These are phyloP conservation scores for Petrocephalus sullivani DNA, from an alignment of 2,797 vertebrate species.

Conservation along the genomic window DNA sequence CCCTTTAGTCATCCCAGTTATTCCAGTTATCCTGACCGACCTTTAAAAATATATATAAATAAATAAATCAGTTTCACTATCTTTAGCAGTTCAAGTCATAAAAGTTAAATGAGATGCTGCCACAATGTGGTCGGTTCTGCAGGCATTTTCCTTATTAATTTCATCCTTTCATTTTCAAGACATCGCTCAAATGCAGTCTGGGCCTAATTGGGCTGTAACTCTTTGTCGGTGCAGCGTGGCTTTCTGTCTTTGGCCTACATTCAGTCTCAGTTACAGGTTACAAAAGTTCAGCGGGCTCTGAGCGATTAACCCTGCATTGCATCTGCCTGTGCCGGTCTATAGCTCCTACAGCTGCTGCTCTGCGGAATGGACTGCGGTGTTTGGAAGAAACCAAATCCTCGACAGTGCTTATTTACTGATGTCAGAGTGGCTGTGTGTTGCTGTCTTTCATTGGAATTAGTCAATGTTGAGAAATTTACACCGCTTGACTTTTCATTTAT, in stretches of 20 bases:
- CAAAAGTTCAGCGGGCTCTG: not conserved
- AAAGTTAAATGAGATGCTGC: not conserved
- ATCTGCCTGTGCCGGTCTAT: not conserved
- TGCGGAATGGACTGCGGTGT: not conserved
- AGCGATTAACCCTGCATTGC: not conserved
- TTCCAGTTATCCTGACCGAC: not conserved
- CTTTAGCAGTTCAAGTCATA: conserved; percentile 4
- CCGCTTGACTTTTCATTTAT: no score
- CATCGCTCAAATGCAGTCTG: not conserved
- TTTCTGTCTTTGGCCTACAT: conserved; percentile 1
- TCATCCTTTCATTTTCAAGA: not conserved
- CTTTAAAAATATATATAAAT: not conserved
- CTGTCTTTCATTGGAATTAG: not conserved
- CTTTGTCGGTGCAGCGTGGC: not conserved
- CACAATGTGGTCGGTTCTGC: not conserved
- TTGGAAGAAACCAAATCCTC: not conserved
- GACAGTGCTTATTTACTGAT: not conserved
- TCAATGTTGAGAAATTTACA: not conserved
- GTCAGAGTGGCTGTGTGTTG: not conserved
- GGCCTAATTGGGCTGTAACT: not conserved
- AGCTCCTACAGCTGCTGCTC: not conserved
- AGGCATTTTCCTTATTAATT: not conserved
- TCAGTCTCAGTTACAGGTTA: not conserved
- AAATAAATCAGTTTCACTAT: not conserved
- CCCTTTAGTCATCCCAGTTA: not conserved